Evolutionary conservation across 2,888 invertebrate species (phyloP).

Genomic region (Acronicta alni): DNA sequence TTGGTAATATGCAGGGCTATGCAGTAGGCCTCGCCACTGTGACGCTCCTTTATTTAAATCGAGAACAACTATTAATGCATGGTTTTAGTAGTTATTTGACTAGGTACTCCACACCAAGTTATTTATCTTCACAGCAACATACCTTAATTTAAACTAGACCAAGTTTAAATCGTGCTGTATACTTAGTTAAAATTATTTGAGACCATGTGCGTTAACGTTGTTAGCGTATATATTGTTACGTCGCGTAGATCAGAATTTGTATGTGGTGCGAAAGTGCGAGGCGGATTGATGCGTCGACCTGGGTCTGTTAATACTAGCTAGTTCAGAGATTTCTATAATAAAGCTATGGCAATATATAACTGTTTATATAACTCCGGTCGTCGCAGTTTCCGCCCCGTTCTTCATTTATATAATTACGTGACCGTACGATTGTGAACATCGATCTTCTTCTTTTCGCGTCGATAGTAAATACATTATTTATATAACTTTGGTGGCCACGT

Average conservation of each 20-base stretch:
- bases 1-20: constrained; percentile 32
- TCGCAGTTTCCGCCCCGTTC: constrained; percentile 24
- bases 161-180: constrained; percentile 15
- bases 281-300: constrained; percentile 25
- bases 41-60: constrained; percentile 33
- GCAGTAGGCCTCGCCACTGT: constrained; percentile 18
- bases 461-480: too few species aligned
- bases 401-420: constrained; percentile 16
- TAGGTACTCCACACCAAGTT: neutral
- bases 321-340: constrained; percentile 50
- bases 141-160: constrained; percentile 13
- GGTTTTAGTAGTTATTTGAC: constrained; percentile 26
- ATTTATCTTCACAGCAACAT: constrained; percentile 5
- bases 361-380: constrained; percentile 36
- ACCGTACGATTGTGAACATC: too few species aligned
- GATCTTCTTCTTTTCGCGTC: too few species aligned
- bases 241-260: constrained; percentile 76
- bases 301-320: constrained; percentile 40
- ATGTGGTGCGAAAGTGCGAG: constrained; percentile 34
- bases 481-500: too few species aligned
- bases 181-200: constrained; percentile 16
- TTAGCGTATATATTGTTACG: constrained; percentile 49
- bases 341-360: constrained; percentile 56
- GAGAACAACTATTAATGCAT: constrained; percentile 37
- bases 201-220: constrained; percentile 40